Evolutionary conservation across 2,113 vertebrate genomes (phyloP), one percentile per base, ranked within the genome.

Genomic region (Brachyistius frenatus): DNA sequence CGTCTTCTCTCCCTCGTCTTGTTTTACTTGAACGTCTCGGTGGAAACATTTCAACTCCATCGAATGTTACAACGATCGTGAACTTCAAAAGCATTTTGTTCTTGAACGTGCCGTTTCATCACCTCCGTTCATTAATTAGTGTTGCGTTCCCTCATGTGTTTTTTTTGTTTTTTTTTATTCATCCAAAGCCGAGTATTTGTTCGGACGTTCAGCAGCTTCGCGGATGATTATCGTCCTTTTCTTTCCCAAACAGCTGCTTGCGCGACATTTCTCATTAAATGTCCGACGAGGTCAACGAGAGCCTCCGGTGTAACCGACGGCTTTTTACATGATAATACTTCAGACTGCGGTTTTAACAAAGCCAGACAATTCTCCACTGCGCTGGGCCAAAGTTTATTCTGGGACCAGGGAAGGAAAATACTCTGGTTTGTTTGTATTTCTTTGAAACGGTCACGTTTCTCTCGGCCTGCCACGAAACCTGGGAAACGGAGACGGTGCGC

Each of bases 11-110:
- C 33, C 66, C 54, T 56, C 39, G 1, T 41, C 68, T 78, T 16
- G 50, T 63, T 63, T 30, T 36, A 58, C 68, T 9, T 3, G 64
- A 39, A 64, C 5, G 36, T 75, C 69, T 16, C 32, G 62, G 78
- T 77, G 3, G 10, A 14, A 30, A 66, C n/a, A 13, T 54, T 76
- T 80, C 31, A 65, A 0, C 7, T 7, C 49, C 0, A 1, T 23
- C 2, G 5, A 52, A 52, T 52, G 5, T n/a, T 5, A 23, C 49
- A n/a, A 16, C 10, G 41, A 44, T 44, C 23, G 23, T 23, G 23
- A 23, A 23, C 23, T 44, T 44, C 41, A 44, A 7, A n/a, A 52
- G 49, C 16, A 50, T 16, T 13, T 30, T 50, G n/a, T 41, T 30
- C 9, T 10, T 10, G n/a, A 52, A 61, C 4, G 30, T 4, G 44